Percentiles rank a stretch among this genome's conserved stretches.
Evolutionary conservation across 2,797 vertebrate species (phyloP).

Genomic region (Telmatherina bonti): DNA sequence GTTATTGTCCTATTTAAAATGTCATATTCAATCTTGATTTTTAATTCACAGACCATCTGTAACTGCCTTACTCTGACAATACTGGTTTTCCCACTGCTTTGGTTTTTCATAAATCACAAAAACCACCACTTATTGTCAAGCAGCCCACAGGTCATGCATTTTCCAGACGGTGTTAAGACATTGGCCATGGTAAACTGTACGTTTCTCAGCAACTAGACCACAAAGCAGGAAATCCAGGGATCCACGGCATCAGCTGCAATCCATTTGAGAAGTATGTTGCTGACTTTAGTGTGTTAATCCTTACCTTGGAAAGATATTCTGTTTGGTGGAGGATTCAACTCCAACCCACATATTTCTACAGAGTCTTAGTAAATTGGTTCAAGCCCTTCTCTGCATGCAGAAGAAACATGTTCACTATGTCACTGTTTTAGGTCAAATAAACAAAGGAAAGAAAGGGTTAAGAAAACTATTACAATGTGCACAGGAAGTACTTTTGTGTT

Average conservation of each 20-base stretch:
- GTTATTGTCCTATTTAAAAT: slow-evolving; percentile 26
- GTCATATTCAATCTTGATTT: slow-evolving; percentile 27
- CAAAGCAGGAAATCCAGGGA: slow-evolving; percentile 31
- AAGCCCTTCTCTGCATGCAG: slow-evolving; percentile 3
- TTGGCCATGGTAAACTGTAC: slow-evolving; percentile 28
- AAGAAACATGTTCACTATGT: slow-evolving; percentile 7
- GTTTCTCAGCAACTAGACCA: slow-evolving; percentile 17
- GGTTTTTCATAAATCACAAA: slow-evolving; percentile 31
- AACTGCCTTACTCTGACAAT: slow-evolving; percentile 3
- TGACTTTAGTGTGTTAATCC: slow-evolving; percentile 21
- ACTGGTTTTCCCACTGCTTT: slow-evolving; percentile 16
- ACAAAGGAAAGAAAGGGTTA: background rate
- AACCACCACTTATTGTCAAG: slow-evolving; percentile 9
- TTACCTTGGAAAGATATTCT: slow-evolving; percentile 18
- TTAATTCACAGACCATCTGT: background rate
- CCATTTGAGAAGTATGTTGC: slow-evolving; percentile 26
- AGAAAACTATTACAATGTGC: background rate
- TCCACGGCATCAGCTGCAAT: slow-evolving; percentile 36
- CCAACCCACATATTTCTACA: slow-evolving; percentile 3
- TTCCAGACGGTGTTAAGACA: slow-evolving; percentile 23
- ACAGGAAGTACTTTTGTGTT: background rate
- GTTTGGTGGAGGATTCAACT: slow-evolving; percentile 21
- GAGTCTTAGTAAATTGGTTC: background rate
- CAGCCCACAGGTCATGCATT: slow-evolving; percentile 19
- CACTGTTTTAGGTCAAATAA: background rate